phyloP scores from a whole-genome alignment of 92 coral and sea anemone species.

The Scolanthus callimorphus region DNA sequence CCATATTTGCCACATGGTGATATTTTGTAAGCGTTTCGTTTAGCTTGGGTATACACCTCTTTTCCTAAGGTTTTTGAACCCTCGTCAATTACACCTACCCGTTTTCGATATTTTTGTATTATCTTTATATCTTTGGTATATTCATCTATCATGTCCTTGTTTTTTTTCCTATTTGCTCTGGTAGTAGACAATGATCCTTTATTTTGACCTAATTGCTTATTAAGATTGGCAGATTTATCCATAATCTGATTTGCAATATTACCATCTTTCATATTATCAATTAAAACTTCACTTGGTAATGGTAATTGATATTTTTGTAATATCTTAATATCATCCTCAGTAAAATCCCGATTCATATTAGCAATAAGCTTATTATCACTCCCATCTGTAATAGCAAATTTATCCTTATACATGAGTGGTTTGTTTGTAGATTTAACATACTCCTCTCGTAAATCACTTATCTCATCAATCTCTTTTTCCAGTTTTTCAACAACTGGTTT shows the following conservation, averaged over 20 bases:
- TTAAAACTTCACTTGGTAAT: not conserved
- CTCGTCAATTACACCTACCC: not conserved
- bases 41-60: not conserved
- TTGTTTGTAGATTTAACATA: not conserved
- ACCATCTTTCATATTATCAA: not conserved
- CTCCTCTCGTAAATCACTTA: not conserved
- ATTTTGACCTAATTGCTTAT: not conserved
- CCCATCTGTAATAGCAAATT: not conserved
- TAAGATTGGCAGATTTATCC: not conserved
- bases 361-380: not conserved
- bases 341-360: not conserved
- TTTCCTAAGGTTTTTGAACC: not conserved
- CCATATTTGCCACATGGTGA: not conserved
- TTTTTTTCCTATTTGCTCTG: not conserved
- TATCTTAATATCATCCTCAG: not conserved
- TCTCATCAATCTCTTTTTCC: not conserved
- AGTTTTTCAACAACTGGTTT: not conserved
- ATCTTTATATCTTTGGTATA: not conserved
- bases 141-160: not conserved
- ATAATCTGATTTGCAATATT: not conserved
- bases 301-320: not conserved
- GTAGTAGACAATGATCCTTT: not conserved
- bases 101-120: not conserved
- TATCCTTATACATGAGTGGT: not conserved
- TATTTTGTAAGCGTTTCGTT: not conserved